Percentiles rank a stretch among this genome's conserved stretches.
Evolutionary conservation across 2,113 vertebrate species (phyloP).

Genomic region (Acanthochromis polyacanthus): DNA sequence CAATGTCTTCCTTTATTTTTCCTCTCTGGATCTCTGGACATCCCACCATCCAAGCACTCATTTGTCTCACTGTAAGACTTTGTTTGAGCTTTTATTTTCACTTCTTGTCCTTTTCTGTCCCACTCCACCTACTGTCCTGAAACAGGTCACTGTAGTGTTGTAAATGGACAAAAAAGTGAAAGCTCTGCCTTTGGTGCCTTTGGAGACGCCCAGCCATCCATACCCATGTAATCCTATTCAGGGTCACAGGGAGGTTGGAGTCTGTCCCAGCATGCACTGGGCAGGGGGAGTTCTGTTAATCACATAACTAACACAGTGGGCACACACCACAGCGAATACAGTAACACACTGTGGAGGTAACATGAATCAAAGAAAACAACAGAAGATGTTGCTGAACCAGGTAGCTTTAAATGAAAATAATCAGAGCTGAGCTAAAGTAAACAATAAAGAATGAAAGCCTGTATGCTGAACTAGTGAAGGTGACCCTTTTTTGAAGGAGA

Average conservation of each 20-base stretch:
- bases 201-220: constrained; percentile 59
- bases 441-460: background rate
- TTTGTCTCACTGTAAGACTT: constrained; percentile 11
- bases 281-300: constrained; percentile 37
- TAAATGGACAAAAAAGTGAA: constrained; percentile 41
- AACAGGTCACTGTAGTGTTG: constrained; percentile 31
- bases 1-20: constrained; percentile 58
- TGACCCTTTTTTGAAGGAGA: background rate
- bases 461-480: background rate
- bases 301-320: constrained; percentile 28
- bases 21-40: constrained; percentile 44
- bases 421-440: background rate
- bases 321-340: background rate
- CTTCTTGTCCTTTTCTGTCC: constrained; percentile 3
- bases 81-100: constrained; percentile 24
- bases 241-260: constrained; percentile 41
- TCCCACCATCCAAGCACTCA: constrained; percentile 44
- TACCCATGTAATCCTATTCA: constrained; percentile 69
- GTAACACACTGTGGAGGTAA: background rate
- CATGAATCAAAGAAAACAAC: background rate
- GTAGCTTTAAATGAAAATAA: background rate
- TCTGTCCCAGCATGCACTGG: constrained; percentile 51
- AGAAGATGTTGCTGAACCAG: background rate
- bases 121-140: constrained; percentile 15
- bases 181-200: constrained; percentile 44